These are phyloP conservation scores for Panulirus ornatus DNA, from an alignment of 1,140 invertebrate species.

Conservation along the genomic window DNA sequence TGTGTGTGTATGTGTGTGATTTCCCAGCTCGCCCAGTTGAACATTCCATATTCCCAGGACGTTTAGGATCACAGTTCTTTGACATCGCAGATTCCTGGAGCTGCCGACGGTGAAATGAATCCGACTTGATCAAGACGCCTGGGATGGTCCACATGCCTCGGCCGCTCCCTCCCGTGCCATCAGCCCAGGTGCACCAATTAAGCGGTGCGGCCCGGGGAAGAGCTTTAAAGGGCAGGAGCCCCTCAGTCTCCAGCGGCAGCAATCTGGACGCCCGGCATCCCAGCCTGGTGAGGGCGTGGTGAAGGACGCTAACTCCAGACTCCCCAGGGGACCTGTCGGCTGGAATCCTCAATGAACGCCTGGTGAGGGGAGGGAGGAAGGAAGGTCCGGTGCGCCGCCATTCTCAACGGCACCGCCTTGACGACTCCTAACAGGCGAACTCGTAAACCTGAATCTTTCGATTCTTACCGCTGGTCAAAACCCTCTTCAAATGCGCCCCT, in stretches of 20 bases:
- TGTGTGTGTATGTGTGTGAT: too few species aligned
- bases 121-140: not conserved
- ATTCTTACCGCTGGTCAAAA: not conserved
- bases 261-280: not conserved
- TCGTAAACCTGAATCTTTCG: not conserved
- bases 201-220: not conserved
- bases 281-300: conserved; percentile 1
- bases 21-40: too few species aligned
- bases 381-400: not conserved
- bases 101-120: too few species aligned
- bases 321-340: not conserved
- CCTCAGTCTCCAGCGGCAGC: not conserved
- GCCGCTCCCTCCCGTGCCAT: not conserved
- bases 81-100: too few species aligned
- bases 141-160: not conserved
- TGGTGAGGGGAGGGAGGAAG: too few species aligned
- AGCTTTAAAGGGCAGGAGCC: not conserved
- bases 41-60: too few species aligned
- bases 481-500: too few species aligned
- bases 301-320: not conserved
- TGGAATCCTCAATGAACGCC: not conserved
- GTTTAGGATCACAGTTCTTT: too few species aligned
- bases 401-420: not conserved
- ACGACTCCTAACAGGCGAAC: not conserved
- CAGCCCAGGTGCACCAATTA: not conserved